Percentiles rank a stretch among this genome's conserved stretches.
These are phyloP conservation scores for Catharus minimus DNA, from an alignment of 2,113 vertebrate species.

Conservation along the genomic window DNA sequence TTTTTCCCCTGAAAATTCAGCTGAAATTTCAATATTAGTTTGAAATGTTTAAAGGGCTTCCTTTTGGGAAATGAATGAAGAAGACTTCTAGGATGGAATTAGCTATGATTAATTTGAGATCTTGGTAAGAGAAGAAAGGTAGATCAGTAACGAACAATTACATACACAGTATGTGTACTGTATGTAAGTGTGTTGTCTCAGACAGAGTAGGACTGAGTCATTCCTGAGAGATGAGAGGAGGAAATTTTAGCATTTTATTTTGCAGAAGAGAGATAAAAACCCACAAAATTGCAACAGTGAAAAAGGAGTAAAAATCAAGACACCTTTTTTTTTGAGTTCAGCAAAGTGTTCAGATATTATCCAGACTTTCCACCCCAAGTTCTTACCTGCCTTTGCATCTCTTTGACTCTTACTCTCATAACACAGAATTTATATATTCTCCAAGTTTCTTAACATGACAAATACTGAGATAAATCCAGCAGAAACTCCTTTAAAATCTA, in stretches of 20 bases:
- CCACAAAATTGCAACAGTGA: not conserved
- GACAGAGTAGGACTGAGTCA: not conserved
- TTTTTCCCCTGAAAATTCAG: not conserved
- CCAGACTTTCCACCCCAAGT: not conserved
- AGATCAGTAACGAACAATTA: not conserved
- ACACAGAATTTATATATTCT: not conserved
- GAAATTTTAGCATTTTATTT: not conserved
- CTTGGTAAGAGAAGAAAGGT: not conserved
- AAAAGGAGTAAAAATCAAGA: not conserved
- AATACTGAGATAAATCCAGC: not conserved
- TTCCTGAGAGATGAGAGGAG: not conserved
- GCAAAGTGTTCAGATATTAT: not conserved
- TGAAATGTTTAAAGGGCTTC: not conserved
- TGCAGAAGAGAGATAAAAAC: not conserved
- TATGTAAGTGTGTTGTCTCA: accelerated
- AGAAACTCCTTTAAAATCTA: not conserved
- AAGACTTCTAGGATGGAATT: not conserved
- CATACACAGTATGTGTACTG: not conserved
- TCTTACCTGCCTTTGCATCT: not conserved
- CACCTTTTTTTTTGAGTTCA: not conserved
- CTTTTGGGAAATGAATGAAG: not conserved
- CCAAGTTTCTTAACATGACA: not conserved
- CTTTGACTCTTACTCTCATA: not conserved
- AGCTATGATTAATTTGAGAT: not conserved
- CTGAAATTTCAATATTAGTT: not conserved